Base-by-base conservation (phyloP, 2,888 invertebrate genomes). In the Eurytoma californica region DNA sequence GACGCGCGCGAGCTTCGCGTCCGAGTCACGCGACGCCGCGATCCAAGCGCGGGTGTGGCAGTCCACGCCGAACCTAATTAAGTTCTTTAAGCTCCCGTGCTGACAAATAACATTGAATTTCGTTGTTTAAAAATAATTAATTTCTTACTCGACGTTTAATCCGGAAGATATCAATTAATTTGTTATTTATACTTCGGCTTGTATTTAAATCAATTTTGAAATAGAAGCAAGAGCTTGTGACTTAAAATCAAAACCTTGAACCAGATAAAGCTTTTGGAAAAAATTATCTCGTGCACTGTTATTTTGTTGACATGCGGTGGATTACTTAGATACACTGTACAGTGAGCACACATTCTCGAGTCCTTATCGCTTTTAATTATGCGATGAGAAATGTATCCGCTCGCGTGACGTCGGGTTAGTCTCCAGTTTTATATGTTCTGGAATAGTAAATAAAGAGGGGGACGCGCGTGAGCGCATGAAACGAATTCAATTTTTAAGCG, bases 331-430 rank as follows among this genome's bases (percentile, higher is more conserved):
- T 39, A 39, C 39, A 72, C 60, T 51, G 30, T 30, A 63, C 63
- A 9, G 2, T 9, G 57, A 1, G 14, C 7, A 57, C 2, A 47
- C 24, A 53, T 67, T 55, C 28, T 13, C 49, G 30, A 39, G n/a
- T n/a, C 28, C 61, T 67, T 72, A 80, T 72, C 63, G 51, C 61
- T 57, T 76, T 80, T 80, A 76, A 80, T 80, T 76, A 80, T 16
- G 18, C 61, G 49, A 76, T 51, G 72, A 76, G 66, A 72, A 51
- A 66, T 28, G 30, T 3, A 39, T 39, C 39, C 39, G 74, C 39
- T 75, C n/a, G 60, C 67, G 75, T 72, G 70, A 28, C 28, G n/a
- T 20, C 14, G 47, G 20, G 47, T 28, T n/a, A 39, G 7, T 53
- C 7, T 63, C 39, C 18, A n/a, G 9, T 47, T 55, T 28, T 7